A percentile compares a stretch with the other conserved stretches of the same genome.
These are phyloP conservation scores for Scolopax rusticola DNA, from an alignment of 2,797 vertebrate species.

Conservation along the genomic window DNA sequence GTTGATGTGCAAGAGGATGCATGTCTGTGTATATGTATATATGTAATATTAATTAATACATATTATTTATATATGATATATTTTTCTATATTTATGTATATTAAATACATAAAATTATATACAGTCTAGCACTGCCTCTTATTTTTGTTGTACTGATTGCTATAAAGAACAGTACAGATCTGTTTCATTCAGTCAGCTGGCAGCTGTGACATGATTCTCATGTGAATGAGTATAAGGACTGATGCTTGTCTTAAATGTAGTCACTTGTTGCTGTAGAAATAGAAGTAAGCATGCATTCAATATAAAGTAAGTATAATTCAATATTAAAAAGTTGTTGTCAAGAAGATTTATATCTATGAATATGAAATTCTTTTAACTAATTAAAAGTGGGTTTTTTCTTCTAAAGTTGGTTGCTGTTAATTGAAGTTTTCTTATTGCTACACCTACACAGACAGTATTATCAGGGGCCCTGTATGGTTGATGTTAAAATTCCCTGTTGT, in stretches of 20 bases:
- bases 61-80: background rate
- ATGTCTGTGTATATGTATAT: fast-evolving
- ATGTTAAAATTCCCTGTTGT: background rate
- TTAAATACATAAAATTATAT: background rate
- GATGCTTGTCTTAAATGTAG: background rate
- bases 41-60: background rate
- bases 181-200: background rate
- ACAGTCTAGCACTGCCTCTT: background rate
- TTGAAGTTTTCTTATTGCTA: background rate
- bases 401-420: background rate
- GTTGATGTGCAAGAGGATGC: background rate
- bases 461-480: background rate
- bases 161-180: background rate
- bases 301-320: background rate
- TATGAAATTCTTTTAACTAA: background rate
- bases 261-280: background rate
- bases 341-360: background rate
- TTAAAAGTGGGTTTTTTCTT: background rate
- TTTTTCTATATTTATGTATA: too few species aligned
- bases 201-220: background rate
- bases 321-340: background rate
- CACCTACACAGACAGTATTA: background rate
- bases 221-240: background rate
- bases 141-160: background rate
- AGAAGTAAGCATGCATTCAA: background rate